These are phyloP conservation scores for Centropyge bicolor DNA, from an alignment of 2,797 vertebrate species.

Conservation along the genomic window DNA sequence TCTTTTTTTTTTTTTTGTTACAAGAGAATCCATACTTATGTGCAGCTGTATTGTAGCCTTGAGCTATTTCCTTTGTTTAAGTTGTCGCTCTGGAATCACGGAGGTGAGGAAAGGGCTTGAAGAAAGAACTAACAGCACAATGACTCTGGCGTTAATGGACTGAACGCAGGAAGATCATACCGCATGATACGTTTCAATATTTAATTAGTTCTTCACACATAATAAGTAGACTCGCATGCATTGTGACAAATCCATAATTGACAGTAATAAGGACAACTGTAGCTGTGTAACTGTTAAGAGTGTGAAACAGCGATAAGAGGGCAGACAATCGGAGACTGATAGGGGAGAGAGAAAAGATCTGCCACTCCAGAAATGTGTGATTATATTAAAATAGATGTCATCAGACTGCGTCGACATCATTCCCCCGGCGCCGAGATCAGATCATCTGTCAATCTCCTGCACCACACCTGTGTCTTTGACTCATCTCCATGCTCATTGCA, in stretches of 20 bases:
- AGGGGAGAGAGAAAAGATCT: not conserved
- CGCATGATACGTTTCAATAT: constrained; percentile 3
- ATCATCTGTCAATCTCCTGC: constrained; percentile 25
- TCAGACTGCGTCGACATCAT: constrained; percentile 21
- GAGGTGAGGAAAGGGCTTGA: not conserved
- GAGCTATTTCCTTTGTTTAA: constrained; percentile 23
- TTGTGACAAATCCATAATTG: constrained; percentile 16
- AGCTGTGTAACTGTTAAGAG: not conserved
- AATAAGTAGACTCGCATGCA: constrained; percentile 6
- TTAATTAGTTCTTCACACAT: constrained; percentile 15
- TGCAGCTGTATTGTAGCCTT: not conserved
- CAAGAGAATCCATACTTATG: constrained; percentile 4
- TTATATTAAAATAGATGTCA: constrained; percentile 41
- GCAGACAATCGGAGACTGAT: constrained; percentile 7
- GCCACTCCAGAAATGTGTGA: not conserved
- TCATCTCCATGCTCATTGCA: constrained; percentile 41
- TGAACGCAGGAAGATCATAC: not conserved
- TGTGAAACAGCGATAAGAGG: not conserved
- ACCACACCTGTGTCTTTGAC: constrained; percentile 19
- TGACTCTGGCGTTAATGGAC: not conserved
- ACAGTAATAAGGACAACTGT: constrained; percentile 1
- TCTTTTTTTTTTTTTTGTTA: constrained; percentile 5
- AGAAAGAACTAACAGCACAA: constrained; percentile 18
- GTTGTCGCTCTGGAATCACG: not conserved
- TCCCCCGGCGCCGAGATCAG: constrained; percentile 26